These are phyloP conservation scores for Lissocephala sabroskyi DNA, from an alignment of 2,888 invertebrate species.

Conservation along the genomic window DNA sequence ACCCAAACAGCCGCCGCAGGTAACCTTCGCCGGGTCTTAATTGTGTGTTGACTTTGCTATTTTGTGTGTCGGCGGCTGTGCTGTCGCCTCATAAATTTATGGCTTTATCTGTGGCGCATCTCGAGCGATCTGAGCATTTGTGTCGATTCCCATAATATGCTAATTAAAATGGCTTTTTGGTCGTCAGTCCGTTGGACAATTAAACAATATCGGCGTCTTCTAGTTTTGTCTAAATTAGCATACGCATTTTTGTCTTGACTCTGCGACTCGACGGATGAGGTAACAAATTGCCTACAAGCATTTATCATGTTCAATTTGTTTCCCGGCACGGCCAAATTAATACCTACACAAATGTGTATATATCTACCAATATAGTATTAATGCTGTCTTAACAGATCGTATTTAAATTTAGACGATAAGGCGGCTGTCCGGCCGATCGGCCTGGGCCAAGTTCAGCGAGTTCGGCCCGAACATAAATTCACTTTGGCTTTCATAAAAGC, in stretches of 20 bases:
- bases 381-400: slow-evolving; percentile 37
- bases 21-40: slow-evolving; percentile 24
- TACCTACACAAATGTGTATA: neutral
- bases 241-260: slow-evolving; percentile 32
- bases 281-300: slow-evolving; percentile 65
- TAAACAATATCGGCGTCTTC: slow-evolving; percentile 64
- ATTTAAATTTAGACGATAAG: slow-evolving; percentile 49
- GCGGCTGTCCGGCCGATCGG: slow-evolving; percentile 6
- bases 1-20: neutral
- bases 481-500: slow-evolving; percentile 32
- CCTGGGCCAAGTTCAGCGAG: neutral
- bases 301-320: slow-evolving; percentile 61
- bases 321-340: slow-evolving; percentile 27
- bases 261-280: slow-evolving; percentile 36
- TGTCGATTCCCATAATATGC: slow-evolving; percentile 61
- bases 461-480: slow-evolving; percentile 33
- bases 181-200: slow-evolving; percentile 35
- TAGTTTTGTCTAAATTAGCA: slow-evolving; percentile 58
- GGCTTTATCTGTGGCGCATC: slow-evolving; percentile 45
- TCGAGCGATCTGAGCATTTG: slow-evolving; percentile 37
- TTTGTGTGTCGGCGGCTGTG: slow-evolving; percentile 35
- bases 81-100: slow-evolving; percentile 51
- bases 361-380: slow-evolving; percentile 10
- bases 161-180: slow-evolving; percentile 41
- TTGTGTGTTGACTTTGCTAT: slow-evolving; percentile 61